These are phyloP conservation scores for Trissolcus brochymenae DNA, from an alignment of 2,888 invertebrate species.

Conservation along the genomic window DNA sequence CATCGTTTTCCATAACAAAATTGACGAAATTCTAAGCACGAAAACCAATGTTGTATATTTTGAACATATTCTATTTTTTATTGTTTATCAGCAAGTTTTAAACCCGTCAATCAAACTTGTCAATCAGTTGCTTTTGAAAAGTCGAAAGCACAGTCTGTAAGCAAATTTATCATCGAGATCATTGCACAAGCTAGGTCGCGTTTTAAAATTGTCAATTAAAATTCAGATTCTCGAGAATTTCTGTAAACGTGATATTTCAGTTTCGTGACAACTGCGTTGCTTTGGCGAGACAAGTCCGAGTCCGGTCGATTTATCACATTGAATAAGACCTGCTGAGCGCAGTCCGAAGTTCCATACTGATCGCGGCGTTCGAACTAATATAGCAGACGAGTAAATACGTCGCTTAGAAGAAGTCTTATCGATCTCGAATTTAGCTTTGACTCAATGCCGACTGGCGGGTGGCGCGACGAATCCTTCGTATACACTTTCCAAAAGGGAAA, in stretches of 20 bases:
- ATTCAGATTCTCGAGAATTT: conserved; percentile 49
- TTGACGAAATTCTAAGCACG: no score
- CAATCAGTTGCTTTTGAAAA: conserved; percentile 16
- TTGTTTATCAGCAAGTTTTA: background rate
- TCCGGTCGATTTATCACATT: conserved; percentile 53
- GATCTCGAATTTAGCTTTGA: conserved; percentile 25
- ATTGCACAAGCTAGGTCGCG: conserved; percentile 19
- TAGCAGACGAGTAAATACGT: conserved; percentile 32
- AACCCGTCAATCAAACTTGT: no score
- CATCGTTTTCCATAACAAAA: no score
- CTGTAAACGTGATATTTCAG: conserved; percentile 51
- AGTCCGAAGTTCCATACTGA: conserved; percentile 46
- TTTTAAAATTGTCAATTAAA: conserved; percentile 57
- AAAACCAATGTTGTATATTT: no score
- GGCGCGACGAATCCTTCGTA: background rate
- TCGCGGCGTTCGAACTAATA: conserved; percentile 35
- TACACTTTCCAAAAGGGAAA: background rate
- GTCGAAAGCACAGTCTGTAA: conserved; percentile 40
- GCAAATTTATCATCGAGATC: conserved; percentile 57
- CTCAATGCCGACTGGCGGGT: conserved; percentile 5
- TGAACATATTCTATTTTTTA: no score
- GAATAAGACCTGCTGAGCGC: conserved; percentile 33
- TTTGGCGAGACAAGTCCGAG: conserved; percentile 52
- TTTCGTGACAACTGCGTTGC: conserved; percentile 52
- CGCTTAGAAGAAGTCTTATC: conserved; percentile 23